These are phyloP conservation scores for Heteractis magnifica DNA, from an alignment of 92 coral and sea anemone genomes.

Conservation along the genomic window DNA sequence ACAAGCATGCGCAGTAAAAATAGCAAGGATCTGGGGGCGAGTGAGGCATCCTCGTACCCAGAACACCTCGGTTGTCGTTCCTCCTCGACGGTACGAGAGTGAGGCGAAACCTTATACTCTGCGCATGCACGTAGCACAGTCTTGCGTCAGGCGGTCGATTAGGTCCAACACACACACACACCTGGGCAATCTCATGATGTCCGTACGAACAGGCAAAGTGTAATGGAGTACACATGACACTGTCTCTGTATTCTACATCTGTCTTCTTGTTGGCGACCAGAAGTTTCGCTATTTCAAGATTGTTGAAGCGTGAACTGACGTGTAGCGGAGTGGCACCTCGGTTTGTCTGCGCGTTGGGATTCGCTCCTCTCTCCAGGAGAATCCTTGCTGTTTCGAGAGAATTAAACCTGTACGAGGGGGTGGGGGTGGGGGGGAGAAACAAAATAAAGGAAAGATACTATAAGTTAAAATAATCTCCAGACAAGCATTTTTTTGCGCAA, in stretches of 20 bases:
- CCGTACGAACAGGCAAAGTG: conserved; percentile 53
- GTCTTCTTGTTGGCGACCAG: conserved; percentile 30
- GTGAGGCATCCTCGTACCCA: no score
- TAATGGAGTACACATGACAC: conserved; percentile 32
- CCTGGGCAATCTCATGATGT: conserved; percentile 28
- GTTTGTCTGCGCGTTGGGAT: conserved; percentile 24
- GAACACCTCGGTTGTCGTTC: no score
- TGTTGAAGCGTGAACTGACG: conserved; percentile 40
- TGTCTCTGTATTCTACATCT: conserved; percentile 34
- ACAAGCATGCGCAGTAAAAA: no score
- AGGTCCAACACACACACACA: not conserved
- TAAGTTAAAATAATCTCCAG: not conserved
- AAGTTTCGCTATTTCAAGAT: conserved; percentile 36
- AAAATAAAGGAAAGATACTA: not conserved
- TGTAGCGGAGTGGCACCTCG: conserved; percentile 43
- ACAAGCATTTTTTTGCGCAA: no score
- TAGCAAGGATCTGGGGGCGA: no score
- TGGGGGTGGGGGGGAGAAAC: not conserved
- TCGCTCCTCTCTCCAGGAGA: conserved; percentile 45
- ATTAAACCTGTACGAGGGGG: conserved; percentile 29
- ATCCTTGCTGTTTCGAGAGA: conserved; percentile 35
- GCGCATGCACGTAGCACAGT: no score
- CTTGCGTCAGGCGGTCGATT: no score
- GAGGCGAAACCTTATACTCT: no score
- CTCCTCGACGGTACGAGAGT: no score